Base-by-base conservation (phyloP, 2,888 invertebrate species). In the Drosophila hamatofila region DNA sequence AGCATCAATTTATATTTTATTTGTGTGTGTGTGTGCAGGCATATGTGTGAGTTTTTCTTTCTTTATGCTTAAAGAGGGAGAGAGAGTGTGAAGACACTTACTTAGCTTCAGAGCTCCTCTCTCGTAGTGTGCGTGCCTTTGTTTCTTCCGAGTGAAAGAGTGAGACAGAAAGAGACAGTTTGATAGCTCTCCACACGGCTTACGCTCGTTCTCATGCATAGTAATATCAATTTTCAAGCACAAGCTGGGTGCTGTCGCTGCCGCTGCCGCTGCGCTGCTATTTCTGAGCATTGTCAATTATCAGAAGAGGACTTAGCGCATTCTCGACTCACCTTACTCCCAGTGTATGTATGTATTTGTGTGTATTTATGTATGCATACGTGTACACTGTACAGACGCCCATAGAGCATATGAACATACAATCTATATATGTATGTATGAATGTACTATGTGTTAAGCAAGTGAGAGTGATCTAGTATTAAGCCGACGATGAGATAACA, bases 281-380 rank as follows among this genome's bases (percentile, higher is more conserved):
- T 54, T 68, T 67, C 57, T 72, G 44, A 49, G 33, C 18, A 57
- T 49, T 61, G 63, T 61, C 41, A 48, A 57, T 59, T 71, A 80
- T 80, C 80, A 63, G 62, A 58, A 41, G 48, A 70, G 49, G 60
- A 61, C 60, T 75, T 42, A 55, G 58, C 63, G 48, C 48, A 61
- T 44, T 56, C 49, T 54, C 48, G 52, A 75, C 16, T n/a, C n/a
- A n/a, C n/a, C n/a, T n/a, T n/a, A n/a, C n/a, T 18, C 12, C 7
- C 49, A 51, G 39, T 49, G 16, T 25, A 14, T 35, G n/a, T 30
- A 3, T 14, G 8, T 46, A 18, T 18, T 12, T 65, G 12, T 54
- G 27, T 44, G 25, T 25, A 14, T n/a, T 2, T 16, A 12, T n/a
- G 12, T 4, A 25, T 25, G 25, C 5, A 23, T 16, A 16, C 21